These are phyloP conservation scores for Caerostris extrusa DNA, from an alignment of 1,140 invertebrate species.

Conservation along the genomic window DNA sequence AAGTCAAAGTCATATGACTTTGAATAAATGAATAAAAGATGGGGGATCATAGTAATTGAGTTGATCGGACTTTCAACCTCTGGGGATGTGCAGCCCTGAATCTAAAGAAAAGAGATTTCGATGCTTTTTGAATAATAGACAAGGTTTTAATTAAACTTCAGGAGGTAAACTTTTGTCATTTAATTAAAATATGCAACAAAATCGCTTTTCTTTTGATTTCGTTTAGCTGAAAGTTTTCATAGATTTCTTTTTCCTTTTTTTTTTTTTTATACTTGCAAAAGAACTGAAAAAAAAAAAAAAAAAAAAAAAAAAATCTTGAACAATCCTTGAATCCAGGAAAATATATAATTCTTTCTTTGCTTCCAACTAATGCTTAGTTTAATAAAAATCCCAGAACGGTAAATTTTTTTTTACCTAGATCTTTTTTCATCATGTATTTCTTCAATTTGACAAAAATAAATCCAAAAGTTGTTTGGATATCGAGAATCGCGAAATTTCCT, in stretches of 20 bases:
- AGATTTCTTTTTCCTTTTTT: background rate
- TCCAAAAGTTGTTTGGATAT: background rate
- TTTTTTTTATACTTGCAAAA: background rate
- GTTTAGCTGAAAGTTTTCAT: background rate
- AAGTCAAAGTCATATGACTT: background rate
- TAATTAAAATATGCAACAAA: constrained; percentile 52
- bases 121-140: constrained; percentile 68
- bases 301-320: background rate
- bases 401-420: background rate
- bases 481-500: background rate
- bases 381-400: constrained; percentile 41
- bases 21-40: constrained; percentile 47
- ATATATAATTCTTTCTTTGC: background rate
- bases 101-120: background rate
- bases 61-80: constrained; percentile 57
- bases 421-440: background rate
- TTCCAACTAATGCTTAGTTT: background rate
- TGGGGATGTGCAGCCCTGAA: background rate
- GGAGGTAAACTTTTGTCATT: constrained; percentile 41
- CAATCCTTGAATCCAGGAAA: background rate
- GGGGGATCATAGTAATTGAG: constrained; percentile 44
- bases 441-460: background rate
- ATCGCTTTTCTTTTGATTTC: background rate
- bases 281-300: background rate
- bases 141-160: constrained; percentile 55